Base-by-base conservation (phyloP, 1,140 invertebrate species). In the Drosophila ambigua region DNA sequence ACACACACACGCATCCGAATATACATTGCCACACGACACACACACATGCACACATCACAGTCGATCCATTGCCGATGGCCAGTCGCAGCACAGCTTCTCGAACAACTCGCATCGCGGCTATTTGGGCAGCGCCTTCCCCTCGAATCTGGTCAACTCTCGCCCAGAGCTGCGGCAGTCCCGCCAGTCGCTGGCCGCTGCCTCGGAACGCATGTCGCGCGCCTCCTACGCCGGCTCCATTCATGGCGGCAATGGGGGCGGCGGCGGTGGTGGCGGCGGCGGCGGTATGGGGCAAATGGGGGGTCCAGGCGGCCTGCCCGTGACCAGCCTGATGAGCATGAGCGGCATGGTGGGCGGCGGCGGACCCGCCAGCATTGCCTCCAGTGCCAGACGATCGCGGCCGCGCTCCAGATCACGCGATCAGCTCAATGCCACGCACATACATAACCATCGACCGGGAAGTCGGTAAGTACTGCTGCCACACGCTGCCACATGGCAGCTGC, bases 41-140 rank as follows among this genome's bases (percentile, higher is more conserved):
- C 16, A 41, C 35, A 41, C 16, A 46, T 50, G 26, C 31, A 31
- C 31, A 46, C 31, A 41, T 41, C 23, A 72, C 62, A 77, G 75
- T 44, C 88, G 91, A 66, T 96, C 96, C 43, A 93, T 97, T 59
- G 96, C 96, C 39, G 96, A 97, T 91, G 96, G 96, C 53, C 96
- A 97, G 90, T 97, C 96, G 24, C 96, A 97, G 88, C 95, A 97
- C 79, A 97, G 96, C 79, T 97, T 96, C 87, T 96, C 96, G 16
- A 96, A 96, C 73, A 95, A 96, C 79, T 96, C 96, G 24, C 95
- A 94, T 60, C 92, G 95, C 62, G 93, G 94, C 57, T 97, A 96
- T 90, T 94, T 96, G 79, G 93, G 93, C 53, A 94, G 93, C 50
- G 95, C 94, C 59, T 95, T 96, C 76, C 95, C 95, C 15, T 94